These are phyloP conservation scores for Eupeodes corollae DNA, from an alignment of 1,140 invertebrate genomes.

Conservation along the genomic window DNA sequence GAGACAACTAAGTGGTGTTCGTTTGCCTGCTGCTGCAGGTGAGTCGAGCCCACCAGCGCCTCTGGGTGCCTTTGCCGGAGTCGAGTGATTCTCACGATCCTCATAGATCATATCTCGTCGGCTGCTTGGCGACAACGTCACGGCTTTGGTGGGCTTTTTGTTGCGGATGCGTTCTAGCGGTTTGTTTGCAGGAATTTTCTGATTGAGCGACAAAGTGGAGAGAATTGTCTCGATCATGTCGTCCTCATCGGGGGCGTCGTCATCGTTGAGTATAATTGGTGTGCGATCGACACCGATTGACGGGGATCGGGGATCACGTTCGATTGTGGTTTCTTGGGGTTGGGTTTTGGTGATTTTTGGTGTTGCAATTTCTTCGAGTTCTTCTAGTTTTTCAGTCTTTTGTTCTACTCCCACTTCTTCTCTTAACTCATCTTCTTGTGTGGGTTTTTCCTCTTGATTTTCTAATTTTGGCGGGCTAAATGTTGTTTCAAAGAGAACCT, in stretches of 20 bases:
- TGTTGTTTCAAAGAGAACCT: too few species aligned
- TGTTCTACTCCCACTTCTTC: too few species aligned
- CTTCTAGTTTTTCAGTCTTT: too few species aligned
- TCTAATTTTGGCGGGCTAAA: too few species aligned
- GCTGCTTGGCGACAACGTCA: conserved; percentile 12
- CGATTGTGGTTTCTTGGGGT: not conserved
- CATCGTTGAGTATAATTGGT: conserved; percentile 37
- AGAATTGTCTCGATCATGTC: conserved; percentile 29
- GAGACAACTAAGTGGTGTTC: conserved; percentile 26
- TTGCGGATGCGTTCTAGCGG: conserved; percentile 20
- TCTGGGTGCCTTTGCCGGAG: conserved; percentile 8
- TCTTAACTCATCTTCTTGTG: too few species aligned
- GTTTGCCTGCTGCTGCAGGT: conserved; percentile 5
- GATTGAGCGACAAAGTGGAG: conserved; percentile 24
- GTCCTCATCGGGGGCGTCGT: conserved; percentile 24
- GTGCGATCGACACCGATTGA: conserved; percentile 38
- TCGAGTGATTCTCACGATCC: conserved; percentile 10
- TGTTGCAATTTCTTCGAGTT: too few species aligned
- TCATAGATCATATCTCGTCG: conserved; percentile 17
- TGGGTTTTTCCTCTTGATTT: too few species aligned
- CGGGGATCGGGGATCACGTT: conserved; percentile 39
- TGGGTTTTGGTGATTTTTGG: too few species aligned
- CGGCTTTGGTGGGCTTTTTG: conserved; percentile 11
- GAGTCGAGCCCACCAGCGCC: not conserved
- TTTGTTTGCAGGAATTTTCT: conserved; percentile 13